Percentiles rank a stretch among this genome's conserved stretches.
These are phyloP conservation scores for Aethes cnicana DNA, from an alignment of 2,888 invertebrate species.

Conservation along the genomic window DNA sequence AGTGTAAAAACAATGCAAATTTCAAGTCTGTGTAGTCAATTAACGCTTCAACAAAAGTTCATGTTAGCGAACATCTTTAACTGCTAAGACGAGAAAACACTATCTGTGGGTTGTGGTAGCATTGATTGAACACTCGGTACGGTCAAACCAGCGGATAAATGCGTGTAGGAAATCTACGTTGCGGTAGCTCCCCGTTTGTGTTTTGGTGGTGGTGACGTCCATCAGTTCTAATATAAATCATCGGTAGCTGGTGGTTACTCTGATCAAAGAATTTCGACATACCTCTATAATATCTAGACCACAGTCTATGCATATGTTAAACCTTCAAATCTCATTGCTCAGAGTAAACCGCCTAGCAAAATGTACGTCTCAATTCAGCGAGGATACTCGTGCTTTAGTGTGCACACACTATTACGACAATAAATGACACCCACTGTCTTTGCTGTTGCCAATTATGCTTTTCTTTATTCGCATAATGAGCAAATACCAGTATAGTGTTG, in stretches of 20 bases:
- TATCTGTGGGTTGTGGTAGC: not conserved
- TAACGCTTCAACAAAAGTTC: not conserved
- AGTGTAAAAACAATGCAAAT: slow-evolving; percentile 12
- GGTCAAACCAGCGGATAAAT: slow-evolving; percentile 8
- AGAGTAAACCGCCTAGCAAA: not conserved
- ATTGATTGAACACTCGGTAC: slow-evolving; percentile 12
- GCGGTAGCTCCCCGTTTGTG: too few relatives aligned
- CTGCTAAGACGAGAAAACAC: not conserved
- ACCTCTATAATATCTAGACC: too few relatives aligned
- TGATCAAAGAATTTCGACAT: too few relatives aligned
- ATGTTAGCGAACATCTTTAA: not conserved
- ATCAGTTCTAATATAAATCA: too few relatives aligned
- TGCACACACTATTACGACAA: slow-evolving; percentile 40
- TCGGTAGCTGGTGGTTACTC: too few relatives aligned
- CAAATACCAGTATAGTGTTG: slow-evolving; percentile 69
- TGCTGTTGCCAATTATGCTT: slow-evolving; percentile 77
- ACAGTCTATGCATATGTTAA: too few relatives aligned
- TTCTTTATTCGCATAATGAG: slow-evolving; percentile 73
- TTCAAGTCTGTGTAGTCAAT: not conserved
- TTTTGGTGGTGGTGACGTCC: too few relatives aligned
- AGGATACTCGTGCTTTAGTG: slow-evolving; percentile 15
- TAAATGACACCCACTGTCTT: slow-evolving; percentile 77
- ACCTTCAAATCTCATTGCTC: too few relatives aligned
- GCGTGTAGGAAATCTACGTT: not conserved
- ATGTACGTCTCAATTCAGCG: not conserved